Percentiles rank a stretch among this genome's conserved stretches.
Conservation (phyloP, 2,888 invertebrate genomes). For the Ornithoptera priamus region DNA sequence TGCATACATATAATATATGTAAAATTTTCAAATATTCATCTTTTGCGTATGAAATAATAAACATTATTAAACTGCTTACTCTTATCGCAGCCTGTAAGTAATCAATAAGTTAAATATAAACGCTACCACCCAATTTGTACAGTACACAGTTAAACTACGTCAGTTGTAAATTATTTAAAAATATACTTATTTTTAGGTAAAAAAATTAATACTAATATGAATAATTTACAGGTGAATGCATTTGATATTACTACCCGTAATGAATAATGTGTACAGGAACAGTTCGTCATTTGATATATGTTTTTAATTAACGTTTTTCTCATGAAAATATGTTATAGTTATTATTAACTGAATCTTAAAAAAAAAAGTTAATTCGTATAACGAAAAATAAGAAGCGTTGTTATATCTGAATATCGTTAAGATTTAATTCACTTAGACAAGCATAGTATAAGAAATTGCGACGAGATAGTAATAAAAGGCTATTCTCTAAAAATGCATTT, state of each 20-base stretch:
- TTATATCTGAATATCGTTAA: neutral
- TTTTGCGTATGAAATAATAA: neutral
- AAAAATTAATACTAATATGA: no score
- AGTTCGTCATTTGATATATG: neutral
- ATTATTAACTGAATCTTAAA: no score
- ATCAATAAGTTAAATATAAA: conserved; percentile 24
- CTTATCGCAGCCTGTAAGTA: conserved; percentile 24
- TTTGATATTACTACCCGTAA: neutral
- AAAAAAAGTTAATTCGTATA: no score
- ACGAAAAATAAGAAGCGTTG: no score
- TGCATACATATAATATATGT: neutral
- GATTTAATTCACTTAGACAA: neutral
- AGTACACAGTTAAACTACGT: neutral
- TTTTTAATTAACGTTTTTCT: neutral
- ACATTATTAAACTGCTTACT: conserved; percentile 31
- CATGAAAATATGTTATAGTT: no score
- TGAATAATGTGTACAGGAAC: neutral
- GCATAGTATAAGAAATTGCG: neutral
- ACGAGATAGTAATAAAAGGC: neutral
- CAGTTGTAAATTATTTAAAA: no score
- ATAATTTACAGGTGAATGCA: neutral
- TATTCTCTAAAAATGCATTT: conserved; percentile 17
- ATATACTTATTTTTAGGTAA: no score
- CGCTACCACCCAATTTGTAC: conserved; percentile 6
- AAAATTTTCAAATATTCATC: neutral